A percentile compares a stretch with the other conserved stretches of the same genome.
Evolutionary conservation across 2,888 invertebrate genomes (phyloP).

Genomic region (Escarpia spicata): DNA sequence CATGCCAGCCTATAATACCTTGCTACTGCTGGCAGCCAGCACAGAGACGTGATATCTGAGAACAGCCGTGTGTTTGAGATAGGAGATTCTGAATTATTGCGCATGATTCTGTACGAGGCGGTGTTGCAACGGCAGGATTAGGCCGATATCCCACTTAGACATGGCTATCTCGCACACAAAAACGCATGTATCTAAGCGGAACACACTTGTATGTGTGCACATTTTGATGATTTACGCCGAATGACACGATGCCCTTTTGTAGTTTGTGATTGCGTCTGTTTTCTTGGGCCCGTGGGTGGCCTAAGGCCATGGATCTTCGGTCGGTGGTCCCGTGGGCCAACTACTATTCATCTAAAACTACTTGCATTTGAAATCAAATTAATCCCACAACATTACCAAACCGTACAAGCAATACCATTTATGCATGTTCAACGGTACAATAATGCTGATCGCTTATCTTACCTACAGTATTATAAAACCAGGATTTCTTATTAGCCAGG

Average conservation of each 20-base stretch:
- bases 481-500: no score
- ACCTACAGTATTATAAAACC: no score
- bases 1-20: background rate
- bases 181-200: background rate
- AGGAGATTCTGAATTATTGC: constrained; percentile 8
- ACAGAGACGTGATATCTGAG: background rate
- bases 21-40: background rate
- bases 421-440: no score
- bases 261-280: background rate
- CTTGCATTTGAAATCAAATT: background rate
- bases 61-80: background rate
- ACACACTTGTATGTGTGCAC: background rate
- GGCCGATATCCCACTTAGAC: background rate
- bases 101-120: constrained; percentile 1
- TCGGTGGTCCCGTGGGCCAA: background rate
- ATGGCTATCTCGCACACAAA: background rate
- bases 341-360: background rate
- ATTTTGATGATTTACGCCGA: constrained; percentile 6
- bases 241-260: constrained; percentile 16
- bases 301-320: background rate
- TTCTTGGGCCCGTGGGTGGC: background rate
- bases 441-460: no score
- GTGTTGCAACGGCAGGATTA: background rate
- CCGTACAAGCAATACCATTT: background rate
- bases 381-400: background rate